Percentiles rank a stretch among this genome's conserved stretches.
Evolutionary conservation across 2,797 vertebrate genomes (phyloP).

Genomic region (Antrozous pallidus): DNA sequence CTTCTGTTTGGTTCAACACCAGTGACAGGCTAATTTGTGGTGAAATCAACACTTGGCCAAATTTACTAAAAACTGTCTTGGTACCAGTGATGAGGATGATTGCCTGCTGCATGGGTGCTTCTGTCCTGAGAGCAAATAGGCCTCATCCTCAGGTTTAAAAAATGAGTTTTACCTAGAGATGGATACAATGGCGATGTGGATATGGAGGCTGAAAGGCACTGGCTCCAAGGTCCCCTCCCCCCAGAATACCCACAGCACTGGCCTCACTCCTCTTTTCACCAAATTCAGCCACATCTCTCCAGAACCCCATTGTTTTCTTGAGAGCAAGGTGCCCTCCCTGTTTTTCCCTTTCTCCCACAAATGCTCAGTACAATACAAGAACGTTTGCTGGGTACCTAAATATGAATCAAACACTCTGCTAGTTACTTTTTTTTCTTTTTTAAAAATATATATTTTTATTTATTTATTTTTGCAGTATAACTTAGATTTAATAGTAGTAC

Average conservation of each 20-base stretch:
- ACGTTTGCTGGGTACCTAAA: not conserved
- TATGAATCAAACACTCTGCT: not conserved
- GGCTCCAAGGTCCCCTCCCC: not conserved
- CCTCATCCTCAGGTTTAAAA: not conserved
- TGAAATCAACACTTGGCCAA: not conserved
- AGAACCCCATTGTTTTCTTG: not conserved
- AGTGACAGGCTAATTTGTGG: not conserved
- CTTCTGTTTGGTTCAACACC: not conserved
- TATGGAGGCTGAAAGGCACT: not conserved
- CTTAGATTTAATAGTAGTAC: too few species aligned
- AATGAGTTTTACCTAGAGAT: not conserved
- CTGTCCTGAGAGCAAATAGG: not conserved
- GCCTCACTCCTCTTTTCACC: not conserved
- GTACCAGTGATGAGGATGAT: not conserved
- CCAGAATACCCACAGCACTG: not conserved
- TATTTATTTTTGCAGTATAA: too few species aligned
- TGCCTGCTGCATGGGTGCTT: not conserved
- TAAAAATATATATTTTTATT: too few species aligned
- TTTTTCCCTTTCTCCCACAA: not conserved
- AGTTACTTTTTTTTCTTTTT: too few species aligned
- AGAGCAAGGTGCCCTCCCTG: not conserved
- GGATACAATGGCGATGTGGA: fast-evolving
- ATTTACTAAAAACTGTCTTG: not conserved
- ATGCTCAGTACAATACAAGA: not conserved
- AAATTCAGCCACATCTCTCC: not conserved